Base-by-base conservation (phyloP, 2,888 invertebrate species). In the Watsonalla cultraria region DNA sequence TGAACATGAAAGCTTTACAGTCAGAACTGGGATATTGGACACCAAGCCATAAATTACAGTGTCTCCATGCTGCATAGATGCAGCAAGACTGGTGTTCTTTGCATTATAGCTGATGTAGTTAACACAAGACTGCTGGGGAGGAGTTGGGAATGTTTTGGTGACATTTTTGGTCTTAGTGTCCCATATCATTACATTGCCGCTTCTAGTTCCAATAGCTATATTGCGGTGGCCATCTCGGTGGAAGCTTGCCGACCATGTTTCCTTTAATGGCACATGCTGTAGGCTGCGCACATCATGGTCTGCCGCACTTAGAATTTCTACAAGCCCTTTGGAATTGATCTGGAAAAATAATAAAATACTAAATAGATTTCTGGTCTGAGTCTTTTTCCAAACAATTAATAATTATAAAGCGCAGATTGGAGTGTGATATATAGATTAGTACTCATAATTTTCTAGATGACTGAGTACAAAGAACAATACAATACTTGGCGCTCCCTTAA, bases 171-270 rank as follows among this genome's bases (percentile, higher is more conserved):
- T 85, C 61, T 87, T 91, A 2, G 90, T 90, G 54, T 91, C 90
- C 91, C 91, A 91, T 62, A 91, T 86, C 72, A 89, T 74, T 2
- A 91, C 86, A 67, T 84, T 85, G 15, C 91, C 91, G 65, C 79
- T 87, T 65, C 76, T 83, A 0, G 88, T 88, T 7, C 91, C 91
- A 53, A 91, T 80, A 1, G 88, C 91, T 47, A 91, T 72, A 58
- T 89, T 83, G 7, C 88, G 78, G 61, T 90, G 88, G 5, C 88
- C 89, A 52, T 90, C 90, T 37, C 89, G 78, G 58, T 91, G 90
- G 63, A 91, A 91, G 56, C 83, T 76, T 2, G 90, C 91, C 0
- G 86, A 84, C 85, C 89, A 90, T 39, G 90, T 85, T 51, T 90
- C 89, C 60, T 86, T 86, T 24, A 88, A 62, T 8, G 91, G 88